Evolutionary conservation across 2,113 vertebrate genomes (phyloP).

Genomic region (Tenebrosternarchus preto): DNA sequence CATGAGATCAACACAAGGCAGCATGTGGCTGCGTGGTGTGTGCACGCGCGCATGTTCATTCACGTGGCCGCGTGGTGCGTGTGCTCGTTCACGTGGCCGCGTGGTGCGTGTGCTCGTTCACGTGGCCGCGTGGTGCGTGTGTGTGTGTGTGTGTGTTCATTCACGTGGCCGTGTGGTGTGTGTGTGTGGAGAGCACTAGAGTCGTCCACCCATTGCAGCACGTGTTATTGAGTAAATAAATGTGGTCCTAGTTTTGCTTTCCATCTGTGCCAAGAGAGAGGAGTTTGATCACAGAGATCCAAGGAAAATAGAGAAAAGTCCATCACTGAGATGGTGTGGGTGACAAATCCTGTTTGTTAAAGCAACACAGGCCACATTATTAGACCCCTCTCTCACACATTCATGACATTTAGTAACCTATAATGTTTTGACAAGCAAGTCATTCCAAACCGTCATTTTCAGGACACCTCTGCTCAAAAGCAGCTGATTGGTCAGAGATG

Average conservation of each 20-base stretch:
- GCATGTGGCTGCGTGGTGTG: too few species aligned
- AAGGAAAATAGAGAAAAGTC: too few species aligned
- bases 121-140: too few species aligned
- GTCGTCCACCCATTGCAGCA: neutral
- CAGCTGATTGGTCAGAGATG: conserved; percentile 59
- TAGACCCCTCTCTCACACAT: neutral
- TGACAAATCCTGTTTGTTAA: too few species aligned
- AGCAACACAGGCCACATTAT: too few species aligned
- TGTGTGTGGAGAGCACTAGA: neutral
- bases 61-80: too few species aligned
- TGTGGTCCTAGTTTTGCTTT: neutral
- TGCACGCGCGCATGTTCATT: too few species aligned
- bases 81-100: too few species aligned
- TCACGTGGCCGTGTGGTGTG: too few species aligned
- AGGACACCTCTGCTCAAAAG: neutral
- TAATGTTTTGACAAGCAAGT: neutral
- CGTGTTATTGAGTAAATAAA: conserved; percentile 2
- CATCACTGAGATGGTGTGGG: too few species aligned
- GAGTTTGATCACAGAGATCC: too few species aligned
- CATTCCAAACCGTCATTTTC: neutral
- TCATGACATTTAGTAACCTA: conserved; percentile 56
- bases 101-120: neutral
- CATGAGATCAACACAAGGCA: neutral
- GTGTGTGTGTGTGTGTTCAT: too few species aligned
- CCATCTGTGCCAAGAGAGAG: neutral